phyloP scores from a whole-genome alignment of 2,113 vertebrate genomes.

The Pandion haliaetus region DNA sequence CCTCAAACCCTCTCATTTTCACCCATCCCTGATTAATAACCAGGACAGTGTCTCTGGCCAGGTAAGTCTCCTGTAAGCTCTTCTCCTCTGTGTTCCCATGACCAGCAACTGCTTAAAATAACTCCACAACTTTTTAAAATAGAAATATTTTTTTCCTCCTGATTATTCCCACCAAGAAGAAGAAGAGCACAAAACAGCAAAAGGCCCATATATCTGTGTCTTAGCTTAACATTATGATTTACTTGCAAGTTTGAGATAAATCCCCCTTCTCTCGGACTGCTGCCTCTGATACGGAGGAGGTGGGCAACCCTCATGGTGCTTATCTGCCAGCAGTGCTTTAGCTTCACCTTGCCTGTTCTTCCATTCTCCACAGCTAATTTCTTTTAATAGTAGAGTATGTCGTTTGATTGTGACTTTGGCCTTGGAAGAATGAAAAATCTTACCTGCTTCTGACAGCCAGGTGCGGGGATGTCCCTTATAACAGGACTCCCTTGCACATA shows the following conservation, averaged over 20 bases:
- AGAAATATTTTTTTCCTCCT: not conserved
- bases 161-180: not conserved
- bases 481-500: not conserved
- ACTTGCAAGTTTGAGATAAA: not conserved
- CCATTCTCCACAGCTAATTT: not conserved
- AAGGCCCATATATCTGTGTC: not conserved
- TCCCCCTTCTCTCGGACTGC: not conserved
- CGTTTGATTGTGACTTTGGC: not conserved
- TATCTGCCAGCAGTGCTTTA: not conserved
- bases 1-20: not conserved
- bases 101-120: not conserved
- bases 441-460: not conserved
- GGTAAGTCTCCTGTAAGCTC: not conserved
- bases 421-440: not conserved
- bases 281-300: not conserved
- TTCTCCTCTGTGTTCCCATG: not conserved
- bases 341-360: not conserved
- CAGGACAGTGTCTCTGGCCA: not conserved
- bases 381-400: not conserved
- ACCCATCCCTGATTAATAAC: not conserved
- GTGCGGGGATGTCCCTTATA: not conserved
- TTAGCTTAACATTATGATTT: not conserved
- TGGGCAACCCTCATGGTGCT: accelerated
- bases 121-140: not conserved
- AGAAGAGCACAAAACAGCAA: not conserved